A percentile compares a stretch with the other conserved stretches of the same genome.
Conservation (phyloP, 2,797 vertebrate genomes). For the Smutsia gigantea region DNA sequence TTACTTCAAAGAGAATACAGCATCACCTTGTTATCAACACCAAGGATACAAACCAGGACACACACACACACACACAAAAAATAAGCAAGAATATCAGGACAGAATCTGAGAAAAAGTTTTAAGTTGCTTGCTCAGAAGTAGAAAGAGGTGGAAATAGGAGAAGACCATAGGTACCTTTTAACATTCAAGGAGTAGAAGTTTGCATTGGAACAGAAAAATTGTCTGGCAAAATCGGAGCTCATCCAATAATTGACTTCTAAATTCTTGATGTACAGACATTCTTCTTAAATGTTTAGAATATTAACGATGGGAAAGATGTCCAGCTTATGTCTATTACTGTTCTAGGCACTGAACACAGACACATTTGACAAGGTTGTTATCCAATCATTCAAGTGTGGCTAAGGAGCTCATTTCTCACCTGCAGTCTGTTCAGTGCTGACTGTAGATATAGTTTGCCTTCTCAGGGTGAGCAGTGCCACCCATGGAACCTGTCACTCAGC, state of each 20-base stretch:
- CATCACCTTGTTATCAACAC: conserved; percentile 3
- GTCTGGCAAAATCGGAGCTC: background rate
- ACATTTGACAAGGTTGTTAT: conserved; percentile 68
- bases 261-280: background rate
- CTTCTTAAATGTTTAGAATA: conserved; percentile 44
- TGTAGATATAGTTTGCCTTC: conserved; percentile 66
- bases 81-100: conserved; percentile 33
- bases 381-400: conserved; percentile 71
- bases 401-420: conserved; percentile 63
- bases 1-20: conserved; percentile 26
- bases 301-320: conserved; percentile 26
- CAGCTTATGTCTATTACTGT: conserved; percentile 36
- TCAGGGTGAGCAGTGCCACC: conserved; percentile 43
- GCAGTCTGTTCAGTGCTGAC: conserved; percentile 72
- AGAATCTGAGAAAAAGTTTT: background rate
- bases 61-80: background rate
- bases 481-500: conserved; percentile 67
- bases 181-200: background rate
- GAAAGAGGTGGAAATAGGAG: background rate
- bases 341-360: background rate
- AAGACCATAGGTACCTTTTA: background rate
- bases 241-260: background rate
- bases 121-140: background rate
- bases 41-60: background rate
- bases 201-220: conserved; percentile 19